Evolutionary conservation across 1,140 invertebrate genomes (phyloP), one percentile per base, ranked within the genome.

Genomic region (Microvelia longipes): DNA sequence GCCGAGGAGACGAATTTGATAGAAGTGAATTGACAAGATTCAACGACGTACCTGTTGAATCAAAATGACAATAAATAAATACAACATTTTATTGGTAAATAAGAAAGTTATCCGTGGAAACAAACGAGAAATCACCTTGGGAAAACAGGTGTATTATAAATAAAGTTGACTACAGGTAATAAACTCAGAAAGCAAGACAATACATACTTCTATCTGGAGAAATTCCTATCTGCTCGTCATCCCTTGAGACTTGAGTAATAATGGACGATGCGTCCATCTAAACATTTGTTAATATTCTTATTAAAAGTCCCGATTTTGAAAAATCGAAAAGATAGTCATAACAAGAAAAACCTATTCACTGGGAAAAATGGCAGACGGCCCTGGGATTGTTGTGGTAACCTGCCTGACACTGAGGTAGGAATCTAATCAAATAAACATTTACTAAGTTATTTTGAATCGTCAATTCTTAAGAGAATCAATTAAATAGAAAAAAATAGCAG

Each of bases 181-280:
- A 50, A 50, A n/a, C n/a, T n/a, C n/a, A n/a, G n/a, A 19, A 50
- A 11, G 35, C 35, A 50, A 5, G 35, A 11, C 5, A 30, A 26
- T 28, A 71, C 87, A 86, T 87, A 94, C 92, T 91, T 92, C 92
- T 93, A 82, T 93, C 91, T 82, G 88, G 86, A 80, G 88, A 85
- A 85, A 87, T 92, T 84, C 90, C 92, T 82, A 92, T 87, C 85
- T 91, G 90, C 85, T 95, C 92, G 86, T 95, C 93, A 89, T 96
- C 93, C 84, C 92, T 88, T 84, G 89, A 92, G 85, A 94, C 93
- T 88, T 95, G 93, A 83, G 92, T 94, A 83, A 95, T 95, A 87
- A 96, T 95, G 88, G 92, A 95, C 90, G 93, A 91, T 88, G 91
- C 91, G 91, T 95, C 93, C 93, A 95, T 96, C 89, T 88, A 90